Percentiles rank a stretch among this genome's conserved stretches.
Conservation (phyloP, 2,888 invertebrate species). For the Caenorhabditis macrosperma region DNA sequence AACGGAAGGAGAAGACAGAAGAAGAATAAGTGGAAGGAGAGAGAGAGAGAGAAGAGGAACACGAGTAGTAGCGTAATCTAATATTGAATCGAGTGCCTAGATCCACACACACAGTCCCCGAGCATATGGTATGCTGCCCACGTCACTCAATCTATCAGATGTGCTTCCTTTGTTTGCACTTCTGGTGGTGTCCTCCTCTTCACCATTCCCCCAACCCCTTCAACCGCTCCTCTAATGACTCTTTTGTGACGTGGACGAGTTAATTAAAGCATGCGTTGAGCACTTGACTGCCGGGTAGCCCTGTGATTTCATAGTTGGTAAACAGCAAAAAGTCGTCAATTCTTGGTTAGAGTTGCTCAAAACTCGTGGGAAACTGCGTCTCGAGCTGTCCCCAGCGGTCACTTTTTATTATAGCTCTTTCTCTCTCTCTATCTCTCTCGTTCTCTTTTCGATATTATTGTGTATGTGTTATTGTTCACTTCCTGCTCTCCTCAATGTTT, state of each 20-base stretch:
- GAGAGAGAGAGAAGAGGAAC: no score
- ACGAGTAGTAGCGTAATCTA: neutral
- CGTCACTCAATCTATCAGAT: slow-evolving; percentile 8
- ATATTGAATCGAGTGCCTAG: neutral
- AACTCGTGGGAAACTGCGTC: no score
- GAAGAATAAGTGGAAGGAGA: no score
- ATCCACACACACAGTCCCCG: neutral
- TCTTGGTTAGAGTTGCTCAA: no score
- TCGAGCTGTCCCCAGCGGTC: no score
- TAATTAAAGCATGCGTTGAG: neutral
- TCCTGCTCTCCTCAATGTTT: neutral
- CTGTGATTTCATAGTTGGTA: no score
- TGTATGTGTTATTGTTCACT: neutral
- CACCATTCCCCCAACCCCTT: neutral
- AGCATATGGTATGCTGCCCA: neutral
- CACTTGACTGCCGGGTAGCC: no score
- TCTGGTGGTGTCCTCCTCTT: neutral
- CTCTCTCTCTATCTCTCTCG: no score
- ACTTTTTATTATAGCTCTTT: no score
- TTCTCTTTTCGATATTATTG: neutral
- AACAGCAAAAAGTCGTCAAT: no score
- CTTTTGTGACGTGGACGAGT: neutral
- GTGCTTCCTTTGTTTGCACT: slow-evolving; percentile 1
- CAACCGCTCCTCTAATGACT: neutral
- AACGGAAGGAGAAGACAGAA: neutral